These are phyloP conservation scores for Busseola fusca DNA, from an alignment of 2,888 invertebrate genomes.

Conservation along the genomic window DNA sequence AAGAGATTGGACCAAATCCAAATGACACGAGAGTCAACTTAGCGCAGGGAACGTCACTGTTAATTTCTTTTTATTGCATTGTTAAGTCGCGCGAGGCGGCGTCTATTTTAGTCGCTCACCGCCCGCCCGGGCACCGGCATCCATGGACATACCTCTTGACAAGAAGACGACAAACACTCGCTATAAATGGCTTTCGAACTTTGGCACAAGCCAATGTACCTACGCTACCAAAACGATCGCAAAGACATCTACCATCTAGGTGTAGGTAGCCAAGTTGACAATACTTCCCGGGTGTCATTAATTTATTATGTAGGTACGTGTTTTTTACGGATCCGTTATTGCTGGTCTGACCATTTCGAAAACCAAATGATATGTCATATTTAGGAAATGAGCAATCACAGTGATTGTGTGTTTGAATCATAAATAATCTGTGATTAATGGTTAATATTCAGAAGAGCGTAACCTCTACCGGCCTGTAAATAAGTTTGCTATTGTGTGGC, in stretches of 20 bases:
- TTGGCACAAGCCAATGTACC: constrained; percentile 72
- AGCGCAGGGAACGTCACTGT: constrained; percentile 85
- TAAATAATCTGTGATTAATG: constrained; percentile 81
- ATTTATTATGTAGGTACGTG: neutral
- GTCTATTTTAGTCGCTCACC: constrained; percentile 86
- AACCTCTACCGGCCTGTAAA: constrained; percentile 75
- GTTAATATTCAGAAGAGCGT: constrained; percentile 81
- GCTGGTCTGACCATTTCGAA: constrained; percentile 38
- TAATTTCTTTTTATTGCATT: constrained; percentile 89
- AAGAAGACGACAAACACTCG: constrained; percentile 85
- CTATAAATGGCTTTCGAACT: constrained; percentile 85
- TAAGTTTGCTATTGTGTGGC: constrained; percentile 80
- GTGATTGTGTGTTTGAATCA: constrained; percentile 68
- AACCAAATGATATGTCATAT: constrained; percentile 67
- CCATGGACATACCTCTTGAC: constrained; percentile 83
- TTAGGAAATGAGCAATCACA: constrained; percentile 79
- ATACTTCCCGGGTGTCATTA: constrained; percentile 52
- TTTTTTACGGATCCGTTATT: constrained; percentile 20
- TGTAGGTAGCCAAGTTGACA: constrained; percentile 51
- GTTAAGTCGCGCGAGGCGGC: constrained; percentile 86
- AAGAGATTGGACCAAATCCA: constrained; percentile 85
- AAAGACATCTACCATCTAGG: constrained; percentile 57
- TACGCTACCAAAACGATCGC: constrained; percentile 66
- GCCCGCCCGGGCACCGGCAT: constrained; percentile 84
- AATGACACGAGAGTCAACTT: constrained; percentile 88